These are phyloP conservation scores for Acrossocheilus wenchowensis DNA, from an alignment of 2,797 vertebrate species.

Conservation along the genomic window DNA sequence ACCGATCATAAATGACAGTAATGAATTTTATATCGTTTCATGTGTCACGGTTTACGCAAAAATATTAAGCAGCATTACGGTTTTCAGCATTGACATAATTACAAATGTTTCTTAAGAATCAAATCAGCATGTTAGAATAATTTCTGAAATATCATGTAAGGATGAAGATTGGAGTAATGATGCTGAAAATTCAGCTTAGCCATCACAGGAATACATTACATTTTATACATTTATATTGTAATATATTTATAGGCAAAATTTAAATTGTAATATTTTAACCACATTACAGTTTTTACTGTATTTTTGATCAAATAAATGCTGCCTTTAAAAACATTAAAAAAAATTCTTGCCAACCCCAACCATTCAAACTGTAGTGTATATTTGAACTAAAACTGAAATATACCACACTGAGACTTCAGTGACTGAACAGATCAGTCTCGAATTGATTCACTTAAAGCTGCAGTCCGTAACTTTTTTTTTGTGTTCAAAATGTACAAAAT, in stretches of 20 bases:
- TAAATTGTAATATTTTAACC: not conserved
- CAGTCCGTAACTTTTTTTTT: no score
- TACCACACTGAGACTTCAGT: not conserved
- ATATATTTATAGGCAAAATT: not conserved
- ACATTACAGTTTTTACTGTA: not conserved
- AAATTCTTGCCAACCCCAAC: no score
- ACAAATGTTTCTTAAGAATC: not conserved
- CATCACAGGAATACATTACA: not conserved
- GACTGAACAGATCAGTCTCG: not conserved
- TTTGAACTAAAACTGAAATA: not conserved
- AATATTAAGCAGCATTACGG: not conserved
- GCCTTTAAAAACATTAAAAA: not conserved
- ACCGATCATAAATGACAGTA: not conserved
- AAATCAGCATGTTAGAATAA: not conserved
- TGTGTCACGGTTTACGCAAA: not conserved
- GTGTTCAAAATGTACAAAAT: no score
- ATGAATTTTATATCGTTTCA: not conserved
- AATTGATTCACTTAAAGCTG: not conserved
- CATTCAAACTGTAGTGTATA: not conserved
- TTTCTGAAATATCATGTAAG: not conserved
- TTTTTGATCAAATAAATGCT: not conserved
- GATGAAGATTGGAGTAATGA: not conserved
- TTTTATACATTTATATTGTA: not conserved
- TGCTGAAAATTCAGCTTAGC: not conserved
- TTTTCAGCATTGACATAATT: not conserved